Base-by-base conservation (phyloP, 2,888 invertebrate genomes). In the Helicoverpa assulta region DNA sequence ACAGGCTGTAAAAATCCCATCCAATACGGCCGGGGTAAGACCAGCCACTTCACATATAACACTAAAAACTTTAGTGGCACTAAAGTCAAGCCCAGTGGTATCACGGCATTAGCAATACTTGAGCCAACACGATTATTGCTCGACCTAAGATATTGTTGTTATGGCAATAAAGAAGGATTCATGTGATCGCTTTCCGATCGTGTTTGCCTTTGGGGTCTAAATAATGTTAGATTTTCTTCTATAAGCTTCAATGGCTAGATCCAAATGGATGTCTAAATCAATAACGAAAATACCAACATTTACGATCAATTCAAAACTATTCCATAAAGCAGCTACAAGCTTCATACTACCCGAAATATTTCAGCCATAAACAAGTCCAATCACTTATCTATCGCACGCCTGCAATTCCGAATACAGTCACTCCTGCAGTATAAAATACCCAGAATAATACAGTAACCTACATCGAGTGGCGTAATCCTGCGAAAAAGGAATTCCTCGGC, bases 1-100 rank as follows among this genome's bases (percentile, higher is more conserved):
- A 76, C 70, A 70, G 73, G 76, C 67, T 82, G 70, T 82, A 81
- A 81, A 81, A 80, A 69, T 69, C 67, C 73, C 75, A 75, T 81
- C 78, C 78, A 75, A 81, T 80, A 73, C 67, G 56, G 59, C 61
- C 37, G 57, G 55, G 63, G 67, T 60, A 54, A 57, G 56, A 29
- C 71, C 51, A 29, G 66, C 51, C 61, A 71, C 75, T 80, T 72
- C 74, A 69, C 68, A 70, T 74, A 70, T 59, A 70, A 67, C 64
- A 80, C 71, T 82, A 76, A 82, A 73, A 78, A 54, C 50, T 63
- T 82, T 78, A 82, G 82, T 80, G 70, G 26, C 26, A 78, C 57
- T 82, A 80, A 82, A 80, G 59, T 63, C 67, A 66, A 81, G 67
- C 47, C 67, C 65, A 65, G 61, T 70, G 43, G 67, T 75, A 81